Percentiles rank a stretch among this genome's conserved stretches.
These are phyloP conservation scores for Polydrusus pterygomalis DNA, from an alignment of 2,888 invertebrate species.

Conservation along the genomic window DNA sequence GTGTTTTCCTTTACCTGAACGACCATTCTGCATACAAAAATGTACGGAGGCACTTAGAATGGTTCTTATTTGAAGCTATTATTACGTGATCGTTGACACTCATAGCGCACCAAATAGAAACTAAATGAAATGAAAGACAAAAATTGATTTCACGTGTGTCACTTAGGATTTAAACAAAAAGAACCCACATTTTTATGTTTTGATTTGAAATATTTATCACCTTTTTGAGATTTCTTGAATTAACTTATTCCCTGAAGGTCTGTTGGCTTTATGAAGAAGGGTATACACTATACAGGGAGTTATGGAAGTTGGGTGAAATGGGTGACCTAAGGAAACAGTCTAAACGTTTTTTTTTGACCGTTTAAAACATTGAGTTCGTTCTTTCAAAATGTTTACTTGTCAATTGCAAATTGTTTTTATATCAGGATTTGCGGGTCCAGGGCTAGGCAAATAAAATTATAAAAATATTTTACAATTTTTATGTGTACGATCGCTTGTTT, in stretches of 20 bases:
- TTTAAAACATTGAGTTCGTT: no score
- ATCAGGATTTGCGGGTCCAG: no score
- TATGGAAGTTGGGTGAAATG: no score
- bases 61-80: neutral
- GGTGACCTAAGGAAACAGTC: no score
- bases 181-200: neutral
- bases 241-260: neutral
- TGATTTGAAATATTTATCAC: constrained; percentile 4
- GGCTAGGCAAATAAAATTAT: no score
- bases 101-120: neutral
- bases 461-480: no score
- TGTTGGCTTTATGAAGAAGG: no score
- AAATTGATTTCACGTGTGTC: constrained; percentile 59
- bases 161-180: constrained; percentile 31
- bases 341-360: no score
- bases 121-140: constrained; percentile 9
- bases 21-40: constrained; percentile 8
- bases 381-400: no score
- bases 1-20: constrained; percentile 32
- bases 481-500: no score
- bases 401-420: no score
- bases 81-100: neutral
- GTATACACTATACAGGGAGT: no score
- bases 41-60: neutral
- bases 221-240: neutral